Conservation (phyloP, 2,113 vertebrate genomes). For the Lathamus discolor region DNA sequence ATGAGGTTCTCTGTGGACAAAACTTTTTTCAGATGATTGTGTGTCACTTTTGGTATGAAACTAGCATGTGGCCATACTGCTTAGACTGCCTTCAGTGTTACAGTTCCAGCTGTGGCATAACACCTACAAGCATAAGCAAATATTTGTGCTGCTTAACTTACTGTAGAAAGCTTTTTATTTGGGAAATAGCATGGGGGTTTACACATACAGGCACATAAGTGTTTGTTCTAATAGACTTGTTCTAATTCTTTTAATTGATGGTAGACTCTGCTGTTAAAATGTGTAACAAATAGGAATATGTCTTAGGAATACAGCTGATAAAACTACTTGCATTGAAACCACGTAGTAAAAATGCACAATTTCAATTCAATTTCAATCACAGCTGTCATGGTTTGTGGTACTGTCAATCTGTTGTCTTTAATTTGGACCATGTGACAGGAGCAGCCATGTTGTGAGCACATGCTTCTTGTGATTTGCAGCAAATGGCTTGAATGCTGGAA, state of each 20-base stretch:
- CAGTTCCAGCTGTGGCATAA: background rate
- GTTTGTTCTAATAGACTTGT: background rate
- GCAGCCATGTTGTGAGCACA: background rate
- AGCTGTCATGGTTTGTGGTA: background rate
- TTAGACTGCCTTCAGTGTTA: background rate
- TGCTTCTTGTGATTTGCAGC: background rate
- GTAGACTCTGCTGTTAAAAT: background rate
- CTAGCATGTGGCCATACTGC: background rate
- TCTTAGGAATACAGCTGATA: background rate
- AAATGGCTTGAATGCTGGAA: background rate
- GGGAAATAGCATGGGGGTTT: background rate
- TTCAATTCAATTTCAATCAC: rapidly evolving
- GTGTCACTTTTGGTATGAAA: constrained; percentile 23
- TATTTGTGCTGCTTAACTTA: background rate
- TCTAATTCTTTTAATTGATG: background rate
- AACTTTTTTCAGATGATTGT: background rate
- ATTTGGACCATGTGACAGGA: background rate
- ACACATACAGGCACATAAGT: background rate
- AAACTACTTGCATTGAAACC: background rate
- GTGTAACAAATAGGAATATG: background rate
- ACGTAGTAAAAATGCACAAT: background rate
- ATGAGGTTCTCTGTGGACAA: background rate
- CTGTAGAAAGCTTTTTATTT: background rate
- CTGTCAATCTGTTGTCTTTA: background rate
- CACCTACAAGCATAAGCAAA: background rate